Evolutionary conservation across 2,888 invertebrate species (phyloP), one percentile per base, ranked within the genome.

Genomic region (Leptopilina myrica): DNA sequence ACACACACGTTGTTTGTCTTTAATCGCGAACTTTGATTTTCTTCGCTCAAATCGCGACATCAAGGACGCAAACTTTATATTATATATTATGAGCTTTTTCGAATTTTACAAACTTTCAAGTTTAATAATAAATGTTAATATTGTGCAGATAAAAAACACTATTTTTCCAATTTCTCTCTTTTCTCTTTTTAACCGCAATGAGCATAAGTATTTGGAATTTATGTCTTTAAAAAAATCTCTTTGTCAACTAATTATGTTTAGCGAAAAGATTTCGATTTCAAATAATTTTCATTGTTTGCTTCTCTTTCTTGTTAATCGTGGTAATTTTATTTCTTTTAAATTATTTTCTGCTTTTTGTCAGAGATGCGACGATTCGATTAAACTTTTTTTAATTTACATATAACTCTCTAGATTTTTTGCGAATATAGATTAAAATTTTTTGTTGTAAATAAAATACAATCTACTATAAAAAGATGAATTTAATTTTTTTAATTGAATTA

Each of bases 311-410:
- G 59, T 40, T 4, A n/a, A 59, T 64, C 62, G 43, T 43, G 43
- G 43, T 43, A 43, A 43, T 43, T 43, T 43, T 43, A 0, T 7
- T 43, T 43, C 7, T 33, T 33, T 33, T 4, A 20, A 20, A 76
- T 78, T 73, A 46, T 20, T 76, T 76, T 53, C 43, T 66, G 73
- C 76, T 77, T 77, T 20, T 78, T 76, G 66, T 76, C 69, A 8
- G 8, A 43, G 20, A 67, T 20, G 46, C 67, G 46, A 46, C 49
- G 67, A 67, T 46, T 1, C 43, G 67, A 67, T 67, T 9, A 15
- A 67, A 20, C 6, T 15, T 46, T 46, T n/a, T 43, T 7, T 8
- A 43, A 43, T 43, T 43, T 7, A 43, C 43, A 6, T 43, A 6
- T 43, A 43, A 6, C 7, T 43, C 43, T 43, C 7, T 8, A 43